A percentile compares a stretch with the other conserved stretches of the same genome.
These are phyloP conservation scores for Neodiprion pinetum DNA, from an alignment of 1,140 invertebrate species.

Conservation along the genomic window DNA sequence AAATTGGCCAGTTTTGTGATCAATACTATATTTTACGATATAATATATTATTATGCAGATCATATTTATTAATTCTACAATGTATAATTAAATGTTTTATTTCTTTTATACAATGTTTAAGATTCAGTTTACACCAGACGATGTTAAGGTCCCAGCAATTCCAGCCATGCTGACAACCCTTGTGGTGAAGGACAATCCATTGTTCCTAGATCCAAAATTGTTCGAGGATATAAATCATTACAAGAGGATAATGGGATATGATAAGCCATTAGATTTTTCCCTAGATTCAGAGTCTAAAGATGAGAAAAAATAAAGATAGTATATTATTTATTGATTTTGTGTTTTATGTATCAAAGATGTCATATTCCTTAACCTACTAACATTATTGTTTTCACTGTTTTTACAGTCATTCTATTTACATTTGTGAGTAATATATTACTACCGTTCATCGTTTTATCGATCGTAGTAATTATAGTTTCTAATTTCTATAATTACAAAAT, in stretches of 20 bases:
- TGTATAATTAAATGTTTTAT: conserved; percentile 10
- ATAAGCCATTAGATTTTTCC: conserved; percentile 87
- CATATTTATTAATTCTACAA: conserved; percentile 2
- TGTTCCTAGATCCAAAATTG: conserved; percentile 77
- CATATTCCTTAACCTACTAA: conserved; percentile 25
- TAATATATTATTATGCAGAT: background rate
- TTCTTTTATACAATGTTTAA: conserved; percentile 57
- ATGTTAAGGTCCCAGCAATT: conserved; percentile 80
- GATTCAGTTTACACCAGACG: conserved; percentile 75
- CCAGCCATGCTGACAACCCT: conserved; percentile 85
- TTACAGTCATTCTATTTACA: background rate
- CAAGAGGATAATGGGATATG: conserved; percentile 86
- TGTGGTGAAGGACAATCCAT: conserved; percentile 69
- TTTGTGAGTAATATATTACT: background rate
- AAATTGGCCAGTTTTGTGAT: background rate
- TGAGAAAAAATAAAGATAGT: conserved; percentile 12
- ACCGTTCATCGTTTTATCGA: conserved; percentile 14
- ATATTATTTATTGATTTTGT: conserved; percentile 17
- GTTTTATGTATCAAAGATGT: conserved; percentile 34
- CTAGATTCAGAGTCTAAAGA: conserved; percentile 39
- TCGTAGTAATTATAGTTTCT: conserved; percentile 20
- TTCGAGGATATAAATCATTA: conserved; percentile 79
- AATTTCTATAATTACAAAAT: conserved; percentile 43
- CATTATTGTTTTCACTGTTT: conserved; percentile 18
- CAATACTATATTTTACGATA: conserved; percentile 1